Evolutionary conservation across 30 jellyfish, hydroid and myxozoan species (phyloP), one percentile per base, ranked within the genome.

Genomic region (Aurelia aurita): DNA sequence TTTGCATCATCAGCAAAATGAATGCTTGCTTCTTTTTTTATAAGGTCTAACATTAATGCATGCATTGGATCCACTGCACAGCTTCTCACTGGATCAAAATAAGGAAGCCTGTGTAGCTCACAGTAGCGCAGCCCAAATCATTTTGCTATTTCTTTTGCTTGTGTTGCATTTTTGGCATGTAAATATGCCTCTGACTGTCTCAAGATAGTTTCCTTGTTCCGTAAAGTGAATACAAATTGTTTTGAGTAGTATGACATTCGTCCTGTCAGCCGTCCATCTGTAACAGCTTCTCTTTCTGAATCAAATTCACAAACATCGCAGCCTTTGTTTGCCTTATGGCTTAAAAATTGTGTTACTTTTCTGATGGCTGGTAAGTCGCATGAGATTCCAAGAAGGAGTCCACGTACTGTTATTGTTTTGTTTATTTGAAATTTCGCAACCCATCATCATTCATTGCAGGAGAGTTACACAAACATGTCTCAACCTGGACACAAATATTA

Each of bases 241-340:
- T 45, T 39, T 13, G 82, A 11, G 20, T 29, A 45, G 45, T 70
- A 70, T 35, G 65, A 29, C 82, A 70, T 70, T 34, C 45, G 39
- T 34, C 65, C 65, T 29, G 44, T 31, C 43, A 31, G 5, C 43
- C 43, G 32, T 8, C 65, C 82, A 14, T 29, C 66, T 11, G n/a
- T 7, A 5, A 2, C 43, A 13, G 39, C 7, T 70, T 62, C 74
- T 20, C 66, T 21, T 70, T 70, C 82, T 45, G 82, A 67, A 35
- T 34, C 46, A 45, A 34, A 45, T 0, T 34, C n/a, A 58, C 82
- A 70, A 61, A 70, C 4, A 45, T 44, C 34, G 39, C 82, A 70
- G 3, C 82, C 82, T 44, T 34, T 70, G 25, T 70, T 70, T 5
- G 82, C 66, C 39, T 70, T 44, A 58, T 19, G 82, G 39, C 65